Percentiles rank a stretch among this genome's conserved stretches.
Evolutionary conservation across 2,797 vertebrate species (phyloP).

Genomic region (Urosaurus nigricauda): DNA sequence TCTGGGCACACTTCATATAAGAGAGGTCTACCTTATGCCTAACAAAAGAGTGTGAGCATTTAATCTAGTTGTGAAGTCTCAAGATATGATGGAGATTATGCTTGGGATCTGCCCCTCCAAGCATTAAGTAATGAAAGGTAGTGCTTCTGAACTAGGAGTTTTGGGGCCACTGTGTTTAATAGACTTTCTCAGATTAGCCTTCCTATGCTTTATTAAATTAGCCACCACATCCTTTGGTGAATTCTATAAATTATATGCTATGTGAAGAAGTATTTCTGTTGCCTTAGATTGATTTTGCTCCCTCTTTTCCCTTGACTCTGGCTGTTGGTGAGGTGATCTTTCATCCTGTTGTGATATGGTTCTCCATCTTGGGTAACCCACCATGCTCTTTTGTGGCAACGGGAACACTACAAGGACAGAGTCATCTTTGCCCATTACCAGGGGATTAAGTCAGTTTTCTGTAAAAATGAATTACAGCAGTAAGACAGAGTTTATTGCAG

Average conservation of each 20-base stretch:
- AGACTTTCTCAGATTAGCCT: not conserved
- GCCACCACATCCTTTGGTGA: not conserved
- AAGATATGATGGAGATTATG: not conserved
- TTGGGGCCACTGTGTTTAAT: not conserved
- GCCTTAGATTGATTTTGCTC: not conserved
- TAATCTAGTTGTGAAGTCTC: too few relatives aligned
- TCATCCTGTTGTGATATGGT: not conserved
- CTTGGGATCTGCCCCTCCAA: not conserved
- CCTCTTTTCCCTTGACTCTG: not conserved
- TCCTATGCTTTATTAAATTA: not conserved
- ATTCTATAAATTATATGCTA: not conserved
- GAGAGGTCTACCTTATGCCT: not conserved
- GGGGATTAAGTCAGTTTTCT: conserved; percentile 12
- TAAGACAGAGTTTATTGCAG: conserved; percentile 21
- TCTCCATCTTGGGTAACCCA: not conserved
- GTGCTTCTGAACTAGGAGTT: not conserved
- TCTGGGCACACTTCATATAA: not conserved
- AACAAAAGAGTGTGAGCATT: not conserved
- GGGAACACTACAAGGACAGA: conserved; percentile 8
- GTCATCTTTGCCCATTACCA: conserved; percentile 12
- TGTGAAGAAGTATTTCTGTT: not conserved
- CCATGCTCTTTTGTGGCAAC: not conserved
- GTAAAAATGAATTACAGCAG: conserved; percentile 27
- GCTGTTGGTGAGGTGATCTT: not conserved
- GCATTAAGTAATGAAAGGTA: not conserved